Conservation (phyloP, 2,888 invertebrate genomes). For the Ferdinandea cuprea region DNA sequence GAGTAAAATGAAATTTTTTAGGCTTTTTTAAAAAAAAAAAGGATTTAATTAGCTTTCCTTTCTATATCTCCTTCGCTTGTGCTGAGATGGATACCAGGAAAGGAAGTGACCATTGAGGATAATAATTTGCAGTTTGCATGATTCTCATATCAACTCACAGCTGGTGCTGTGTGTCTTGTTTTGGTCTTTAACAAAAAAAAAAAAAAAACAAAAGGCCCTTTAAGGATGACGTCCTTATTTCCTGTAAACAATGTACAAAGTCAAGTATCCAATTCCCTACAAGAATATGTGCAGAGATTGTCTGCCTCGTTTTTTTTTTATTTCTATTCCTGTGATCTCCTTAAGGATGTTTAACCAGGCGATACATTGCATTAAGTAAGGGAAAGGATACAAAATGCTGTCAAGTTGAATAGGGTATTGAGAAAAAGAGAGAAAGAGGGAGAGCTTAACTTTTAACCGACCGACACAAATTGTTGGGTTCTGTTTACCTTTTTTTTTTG, state of each 20-base stretch:
- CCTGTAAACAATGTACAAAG: conserved; percentile 24
- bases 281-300: conserved; percentile 37
- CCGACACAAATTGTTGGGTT: conserved; percentile 47
- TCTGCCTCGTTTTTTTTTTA: background rate
- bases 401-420: conserved; percentile 26
- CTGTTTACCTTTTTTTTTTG: conserved; percentile 35
- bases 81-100: background rate
- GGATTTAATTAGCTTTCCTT: conserved; percentile 9
- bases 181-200: background rate
- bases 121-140: background rate
- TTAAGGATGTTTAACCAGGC: conserved; percentile 65
- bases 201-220: conserved; percentile 16
- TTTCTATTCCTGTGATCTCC: conserved; percentile 27
- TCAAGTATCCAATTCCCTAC: conserved; percentile 38
- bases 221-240: conserved; percentile 4
- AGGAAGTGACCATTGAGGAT: background rate
- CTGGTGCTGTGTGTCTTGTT: too few relatives aligned
- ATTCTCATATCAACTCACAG: background rate
- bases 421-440: conserved; percentile 33
- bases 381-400: conserved; percentile 26
- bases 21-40: background rate
- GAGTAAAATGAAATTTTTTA: background rate
- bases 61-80: too few relatives aligned
- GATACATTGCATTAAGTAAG: conserved; percentile 52
- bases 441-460: conserved; percentile 64